phyloP scores from a whole-genome alignment of 2,888 invertebrate genomes.

The Ochropacha duplaris region DNA sequence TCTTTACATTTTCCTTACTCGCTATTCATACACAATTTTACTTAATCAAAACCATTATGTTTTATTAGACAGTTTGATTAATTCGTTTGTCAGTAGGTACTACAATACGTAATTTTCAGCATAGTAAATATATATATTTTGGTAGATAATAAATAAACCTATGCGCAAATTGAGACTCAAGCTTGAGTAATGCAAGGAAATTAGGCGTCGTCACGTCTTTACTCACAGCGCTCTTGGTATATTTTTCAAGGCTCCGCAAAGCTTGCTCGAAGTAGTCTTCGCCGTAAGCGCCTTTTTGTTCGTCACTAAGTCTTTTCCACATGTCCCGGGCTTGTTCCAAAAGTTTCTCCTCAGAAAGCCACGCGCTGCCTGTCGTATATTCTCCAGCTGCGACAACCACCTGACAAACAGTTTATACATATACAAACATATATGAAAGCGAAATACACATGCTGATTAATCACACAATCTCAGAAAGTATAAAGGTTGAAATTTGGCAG shows the following conservation, averaged over 20 bases:
- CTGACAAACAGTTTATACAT: too few species aligned
- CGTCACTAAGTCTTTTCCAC: slow-evolving; percentile 92
- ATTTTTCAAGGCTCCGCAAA: slow-evolving; percentile 90
- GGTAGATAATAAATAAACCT: not conserved
- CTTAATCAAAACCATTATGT: too few species aligned
- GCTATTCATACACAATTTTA: too few species aligned
- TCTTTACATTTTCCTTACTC: too few species aligned
- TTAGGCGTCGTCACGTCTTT: slow-evolving; percentile 44
- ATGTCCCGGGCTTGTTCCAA: slow-evolving; percentile 89
- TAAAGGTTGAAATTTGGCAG: too few species aligned
- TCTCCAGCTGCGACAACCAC: slow-evolving; percentile 93
- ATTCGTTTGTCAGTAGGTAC: too few species aligned
- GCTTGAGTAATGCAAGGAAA: slow-evolving; percentile 20
- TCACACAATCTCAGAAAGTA: too few species aligned
- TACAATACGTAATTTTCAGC: too few species aligned
- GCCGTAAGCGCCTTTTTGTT: slow-evolving; percentile 89
- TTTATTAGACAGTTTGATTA: too few species aligned
- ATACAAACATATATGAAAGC: too few species aligned
- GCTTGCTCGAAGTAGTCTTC: slow-evolving; percentile 93
- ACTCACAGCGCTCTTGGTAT: slow-evolving; percentile 87
- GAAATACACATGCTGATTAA: too few species aligned
- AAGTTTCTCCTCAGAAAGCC: slow-evolving; percentile 87
- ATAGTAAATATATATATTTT: not conserved
- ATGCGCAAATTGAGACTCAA: not conserved
- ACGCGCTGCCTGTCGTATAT: slow-evolving; percentile 90